Conservation (phyloP, 2,113 vertebrate species). For the Leptodactylus fuscus region DNA sequence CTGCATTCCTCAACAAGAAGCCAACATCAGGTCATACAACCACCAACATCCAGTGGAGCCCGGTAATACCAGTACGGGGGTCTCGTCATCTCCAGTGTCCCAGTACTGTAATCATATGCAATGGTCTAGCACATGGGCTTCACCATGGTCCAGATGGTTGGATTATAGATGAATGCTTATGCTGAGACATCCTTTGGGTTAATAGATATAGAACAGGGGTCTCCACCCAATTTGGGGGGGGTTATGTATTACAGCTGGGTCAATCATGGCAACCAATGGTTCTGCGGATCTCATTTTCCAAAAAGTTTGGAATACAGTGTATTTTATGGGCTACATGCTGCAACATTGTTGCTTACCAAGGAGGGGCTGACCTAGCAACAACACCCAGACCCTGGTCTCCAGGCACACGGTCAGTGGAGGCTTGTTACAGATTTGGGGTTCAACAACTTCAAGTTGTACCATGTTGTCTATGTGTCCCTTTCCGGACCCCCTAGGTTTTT, state of each 20-base stretch:
- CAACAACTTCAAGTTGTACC: too few relatives aligned
- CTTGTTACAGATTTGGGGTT: too few relatives aligned
- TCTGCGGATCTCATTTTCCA: neutral
- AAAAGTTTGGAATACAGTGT: neutral
- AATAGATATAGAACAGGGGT: neutral
- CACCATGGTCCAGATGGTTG: neutral
- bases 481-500: too few relatives aligned
- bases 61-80: neutral
- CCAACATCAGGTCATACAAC: neutral
- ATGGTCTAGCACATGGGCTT: neutral
- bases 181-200: neutral
- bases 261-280: neutral
- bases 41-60: neutral
- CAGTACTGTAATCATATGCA: neutral
- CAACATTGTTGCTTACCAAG: too few relatives aligned
- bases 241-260: neutral
- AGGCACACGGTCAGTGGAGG: too few relatives aligned
- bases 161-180: neutral
- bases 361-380: too few relatives aligned
- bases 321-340: neutral
- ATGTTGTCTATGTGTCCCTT: too few relatives aligned
- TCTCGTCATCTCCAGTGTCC: neutral
- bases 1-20: constrained; percentile 19
- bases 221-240: neutral
- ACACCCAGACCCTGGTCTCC: too few relatives aligned